Evolutionary conservation across 2,113 vertebrate genomes (phyloP), one percentile per base, ranked within the genome.

Genomic region (Ranitomeya variabilis): DNA sequence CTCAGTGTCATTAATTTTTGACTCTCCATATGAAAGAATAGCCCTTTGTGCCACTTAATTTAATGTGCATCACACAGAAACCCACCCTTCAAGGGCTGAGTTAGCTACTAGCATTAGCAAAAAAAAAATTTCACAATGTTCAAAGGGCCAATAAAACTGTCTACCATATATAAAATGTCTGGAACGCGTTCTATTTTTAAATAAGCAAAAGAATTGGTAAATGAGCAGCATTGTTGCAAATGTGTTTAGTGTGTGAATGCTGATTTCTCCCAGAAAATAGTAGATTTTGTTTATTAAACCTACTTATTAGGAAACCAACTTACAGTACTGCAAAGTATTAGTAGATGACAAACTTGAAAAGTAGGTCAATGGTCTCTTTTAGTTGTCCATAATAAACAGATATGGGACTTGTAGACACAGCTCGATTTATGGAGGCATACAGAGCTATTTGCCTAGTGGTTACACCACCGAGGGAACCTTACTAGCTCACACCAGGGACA

Each of bases 101-200:
- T 87, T 69, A 80, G 51, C 86, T 87, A 80, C 71, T 87, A 71
- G 78, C 62, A 87, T 87, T 87, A 80, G 86, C 77, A 87, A 77
- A 87, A 80, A 59, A 57, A 87, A 54, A 71, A 55, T 71, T 87
- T 87, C 86, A 81, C 79, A 45, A 26, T 87, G 82, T 74, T 78
- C 52, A 87, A 73, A 59, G 79, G 19, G 55, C 66, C 79, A 82
- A 59, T 80, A 87, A 87, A 73, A 59, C 78, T 81, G 66, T 87
- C 86, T 87, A n/a, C 66, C 51, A 11, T 59, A 45, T 71, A 26
- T 51, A 74, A 19, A 81, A 19, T 51, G 78, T 82, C 79, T 82
- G 19, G 64, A 82, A 82, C 71, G 16, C 8, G 26, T 82, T 71
- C 66, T 62, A 62, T 45, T 80, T 80, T 73, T 71, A 82, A 71